A percentile compares a stretch with the other conserved stretches of the same genome.
Conservation (phyloP, 2,888 invertebrate genomes). For the Chalcosyrphus nemorum region DNA sequence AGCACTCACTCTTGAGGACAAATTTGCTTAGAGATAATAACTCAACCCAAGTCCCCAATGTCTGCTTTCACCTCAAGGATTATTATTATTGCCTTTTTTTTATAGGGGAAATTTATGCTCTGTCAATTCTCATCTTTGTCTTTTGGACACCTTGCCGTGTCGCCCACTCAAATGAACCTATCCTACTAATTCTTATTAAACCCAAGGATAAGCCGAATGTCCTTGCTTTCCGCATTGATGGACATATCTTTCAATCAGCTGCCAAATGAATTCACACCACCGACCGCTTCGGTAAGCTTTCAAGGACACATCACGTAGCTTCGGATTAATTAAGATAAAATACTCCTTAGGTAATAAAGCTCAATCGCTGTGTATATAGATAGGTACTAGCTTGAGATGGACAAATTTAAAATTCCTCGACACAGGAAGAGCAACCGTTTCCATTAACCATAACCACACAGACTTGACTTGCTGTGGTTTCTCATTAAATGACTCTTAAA, state of each 20-base stretch:
- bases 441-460: constrained; percentile 32
- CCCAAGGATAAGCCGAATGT: constrained; percentile 43
- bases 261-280: constrained; percentile 54
- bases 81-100: neutral
- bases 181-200: constrained; percentile 34
- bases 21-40: too few relatives aligned
- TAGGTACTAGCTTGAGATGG: constrained; percentile 11
- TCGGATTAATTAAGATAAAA: constrained; percentile 60
- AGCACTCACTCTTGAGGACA: too few relatives aligned
- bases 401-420: constrained; percentile 26
- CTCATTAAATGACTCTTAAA: constrained; percentile 55
- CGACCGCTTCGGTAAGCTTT: neutral
- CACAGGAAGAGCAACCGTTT: constrained; percentile 2
- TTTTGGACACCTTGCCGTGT: constrained; percentile 15
- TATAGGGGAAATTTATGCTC: neutral
- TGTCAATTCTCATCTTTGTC: neutral
- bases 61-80: neutral
- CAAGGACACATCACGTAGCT: constrained; percentile 19
- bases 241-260: constrained; percentile 60
- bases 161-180: too few relatives aligned
- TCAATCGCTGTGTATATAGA: constrained; percentile 31
- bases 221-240: constrained; percentile 29
- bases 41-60: neutral
- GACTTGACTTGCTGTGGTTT: constrained; percentile 49
- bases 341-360: constrained; percentile 43